phyloP scores from a whole-genome alignment of 2,888 invertebrate genomes.

The Zygaena filipendulae region DNA sequence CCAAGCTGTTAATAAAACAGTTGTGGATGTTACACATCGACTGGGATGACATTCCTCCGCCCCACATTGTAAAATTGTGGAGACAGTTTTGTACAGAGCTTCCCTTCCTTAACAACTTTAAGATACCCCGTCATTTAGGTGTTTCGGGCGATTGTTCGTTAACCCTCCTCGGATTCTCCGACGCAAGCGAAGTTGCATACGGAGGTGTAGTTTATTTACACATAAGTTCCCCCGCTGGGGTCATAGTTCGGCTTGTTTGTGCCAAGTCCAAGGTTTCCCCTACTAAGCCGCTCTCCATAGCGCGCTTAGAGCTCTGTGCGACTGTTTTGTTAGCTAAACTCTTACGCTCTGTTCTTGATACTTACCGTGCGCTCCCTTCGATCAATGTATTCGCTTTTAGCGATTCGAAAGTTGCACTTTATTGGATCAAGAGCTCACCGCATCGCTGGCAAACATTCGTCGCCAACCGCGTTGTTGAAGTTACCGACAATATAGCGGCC shows the following conservation, averaged over 20 bases:
- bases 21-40: conserved; percentile 9
- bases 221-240: too few relatives aligned
- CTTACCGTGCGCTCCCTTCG: conserved; percentile 2
- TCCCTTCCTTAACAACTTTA: conserved; percentile 3
- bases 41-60: conserved; percentile 13
- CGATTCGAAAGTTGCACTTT: conserved; percentile 9
- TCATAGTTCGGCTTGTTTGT: not conserved
- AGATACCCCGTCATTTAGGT: conserved; percentile 9
- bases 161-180: conserved; percentile 7
- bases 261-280: conserved; percentile 8
- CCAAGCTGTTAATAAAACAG: conserved; percentile 12
- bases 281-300: conserved; percentile 4
- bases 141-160: conserved; percentile 2
- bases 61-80: conserved; percentile 8
- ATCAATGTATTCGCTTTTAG: conserved; percentile 5
- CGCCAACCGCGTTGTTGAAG: conserved; percentile 2
- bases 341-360: conserved; percentile 3
- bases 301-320: conserved; percentile 7
- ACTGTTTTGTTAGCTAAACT: conserved; percentile 6
- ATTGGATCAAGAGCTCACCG: conserved; percentile 12
- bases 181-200: conserved; percentile 11
- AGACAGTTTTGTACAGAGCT: conserved; percentile 6
- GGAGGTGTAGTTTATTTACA: too few relatives aligned
- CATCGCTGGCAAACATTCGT: conserved; percentile 12
- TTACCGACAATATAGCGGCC: conserved; percentile 4